phyloP scores from a whole-genome alignment of 30 jellyfish, hydroid and myxozoan species.

The Sanderia malayensis region DNA sequence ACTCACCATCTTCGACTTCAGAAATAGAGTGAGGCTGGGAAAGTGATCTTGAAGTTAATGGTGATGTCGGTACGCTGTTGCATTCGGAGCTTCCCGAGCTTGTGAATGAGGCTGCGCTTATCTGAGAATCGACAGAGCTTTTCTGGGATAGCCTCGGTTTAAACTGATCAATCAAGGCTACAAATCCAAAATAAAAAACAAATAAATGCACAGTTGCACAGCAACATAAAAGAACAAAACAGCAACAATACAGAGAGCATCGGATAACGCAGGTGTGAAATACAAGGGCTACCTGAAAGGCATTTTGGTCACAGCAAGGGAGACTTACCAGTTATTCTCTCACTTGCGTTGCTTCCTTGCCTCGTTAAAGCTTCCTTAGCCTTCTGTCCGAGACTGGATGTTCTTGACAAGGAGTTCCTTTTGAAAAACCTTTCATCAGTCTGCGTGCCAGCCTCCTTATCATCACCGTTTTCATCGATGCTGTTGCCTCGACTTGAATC shows the following conservation, averaged over 20 bases:
- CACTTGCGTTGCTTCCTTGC: constrained; percentile 62
- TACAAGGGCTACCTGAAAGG: too few species aligned
- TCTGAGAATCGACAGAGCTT: constrained; percentile 64
- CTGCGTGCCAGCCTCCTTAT: neutral
- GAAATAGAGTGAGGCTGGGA: constrained; percentile 39
- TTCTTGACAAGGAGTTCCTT: constrained; percentile 20
- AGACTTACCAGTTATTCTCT: constrained; percentile 36
- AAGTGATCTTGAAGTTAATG: constrained; percentile 29
- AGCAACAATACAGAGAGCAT: too few species aligned
- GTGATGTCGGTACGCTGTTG: constrained; percentile 44
- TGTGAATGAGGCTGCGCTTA: constrained; percentile 64
- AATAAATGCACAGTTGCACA: too few species aligned
- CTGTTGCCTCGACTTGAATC: too few species aligned
- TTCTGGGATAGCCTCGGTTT: constrained; percentile 68
- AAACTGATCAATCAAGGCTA: constrained; percentile 73
- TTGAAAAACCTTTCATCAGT: constrained; percentile 1
- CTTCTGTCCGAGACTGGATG: constrained; percentile 46
- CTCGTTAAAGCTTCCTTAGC: constrained; percentile 51
- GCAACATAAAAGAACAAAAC: too few species aligned
- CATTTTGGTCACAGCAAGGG: too few species aligned
- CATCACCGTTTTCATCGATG: constrained; percentile 8
- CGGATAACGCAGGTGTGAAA: too few species aligned
- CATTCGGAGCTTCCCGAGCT: constrained; percentile 66
- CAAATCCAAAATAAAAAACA: neutral
- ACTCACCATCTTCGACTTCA: constrained; percentile 56